Conservation (phyloP, 1,140 invertebrate genomes). For the Trichonephila clavipes region DNA sequence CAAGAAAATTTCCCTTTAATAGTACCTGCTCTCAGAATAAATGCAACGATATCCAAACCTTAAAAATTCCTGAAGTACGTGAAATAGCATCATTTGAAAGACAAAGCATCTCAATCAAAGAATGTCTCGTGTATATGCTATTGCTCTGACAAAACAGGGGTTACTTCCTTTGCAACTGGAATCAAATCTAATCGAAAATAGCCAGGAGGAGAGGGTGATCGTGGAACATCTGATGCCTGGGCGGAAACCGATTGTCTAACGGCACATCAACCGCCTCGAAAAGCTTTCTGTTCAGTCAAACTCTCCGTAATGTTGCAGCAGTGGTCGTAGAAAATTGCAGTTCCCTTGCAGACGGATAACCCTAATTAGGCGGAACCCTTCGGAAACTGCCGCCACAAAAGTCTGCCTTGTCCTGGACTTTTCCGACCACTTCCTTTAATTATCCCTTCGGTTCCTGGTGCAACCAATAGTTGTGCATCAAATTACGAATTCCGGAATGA, state of each 20-base stretch:
- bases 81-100: too few species aligned
- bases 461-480: background rate
- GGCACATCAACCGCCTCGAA: background rate
- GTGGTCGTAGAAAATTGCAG: background rate
- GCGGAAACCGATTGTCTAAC: background rate
- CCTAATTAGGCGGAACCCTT: constrained; percentile 25
- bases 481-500: background rate
- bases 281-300: background rate
- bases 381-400: background rate
- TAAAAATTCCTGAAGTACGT: too few species aligned
- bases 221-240: background rate
- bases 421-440: constrained; percentile 13
- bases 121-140: too few species aligned
- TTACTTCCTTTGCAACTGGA: background rate
- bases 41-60: too few species aligned
- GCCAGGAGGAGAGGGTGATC: background rate
- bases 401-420: background rate
- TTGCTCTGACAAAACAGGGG: background rate
- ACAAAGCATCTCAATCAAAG: too few species aligned
- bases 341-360: background rate
- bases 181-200: background rate
- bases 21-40: too few species aligned
- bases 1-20: too few species aligned
- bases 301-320: background rate
- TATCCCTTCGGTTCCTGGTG: background rate